A percentile compares a stretch with the other conserved stretches of the same genome.
phyloP scores from a whole-genome alignment of 2,797 vertebrate genomes.

The Pempheris klunzingeri region DNA sequence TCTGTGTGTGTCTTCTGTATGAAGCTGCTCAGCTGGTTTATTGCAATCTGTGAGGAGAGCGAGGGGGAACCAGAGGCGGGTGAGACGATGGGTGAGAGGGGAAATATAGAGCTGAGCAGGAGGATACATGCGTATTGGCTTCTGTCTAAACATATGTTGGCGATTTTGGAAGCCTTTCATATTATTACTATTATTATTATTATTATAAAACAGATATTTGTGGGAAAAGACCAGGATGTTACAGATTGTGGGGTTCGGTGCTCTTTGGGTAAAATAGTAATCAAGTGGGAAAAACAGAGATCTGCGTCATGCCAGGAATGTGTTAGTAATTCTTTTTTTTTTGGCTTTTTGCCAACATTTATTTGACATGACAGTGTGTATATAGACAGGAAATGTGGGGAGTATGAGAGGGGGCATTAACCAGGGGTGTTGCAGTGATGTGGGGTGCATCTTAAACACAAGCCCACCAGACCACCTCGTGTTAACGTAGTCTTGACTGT shows the following conservation, averaged over 20 bases:
- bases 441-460: background rate
- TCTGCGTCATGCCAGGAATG: conserved; percentile 31
- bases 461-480: background rate
- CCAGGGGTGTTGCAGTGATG: background rate
- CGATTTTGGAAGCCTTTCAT: conserved; percentile 45
- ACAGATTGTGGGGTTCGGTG: conserved; percentile 57
- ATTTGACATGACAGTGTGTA: background rate
- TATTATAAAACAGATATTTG: conserved; percentile 55
- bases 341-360: background rate
- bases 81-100: conserved; percentile 1
- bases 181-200: no score
- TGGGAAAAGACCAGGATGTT: conserved; percentile 50
- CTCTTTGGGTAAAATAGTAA: conserved; percentile 42
- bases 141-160: conserved; percentile 61
- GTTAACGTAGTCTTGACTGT: background rate
- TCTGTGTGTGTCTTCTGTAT: conserved; percentile 27
- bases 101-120: conserved; percentile 43
- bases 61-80: conserved; percentile 10
- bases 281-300: conserved; percentile 49
- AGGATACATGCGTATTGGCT: conserved; percentile 57
- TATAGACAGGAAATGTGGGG: background rate
- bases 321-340: conserved; percentile 25
- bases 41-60: conserved; percentile 26
- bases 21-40: conserved; percentile 29
- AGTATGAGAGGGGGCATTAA: background rate